Percentiles rank a stretch among this genome's conserved stretches.
Conservation (phyloP, 2,113 vertebrate species). For the Ariopsis seemanni region DNA sequence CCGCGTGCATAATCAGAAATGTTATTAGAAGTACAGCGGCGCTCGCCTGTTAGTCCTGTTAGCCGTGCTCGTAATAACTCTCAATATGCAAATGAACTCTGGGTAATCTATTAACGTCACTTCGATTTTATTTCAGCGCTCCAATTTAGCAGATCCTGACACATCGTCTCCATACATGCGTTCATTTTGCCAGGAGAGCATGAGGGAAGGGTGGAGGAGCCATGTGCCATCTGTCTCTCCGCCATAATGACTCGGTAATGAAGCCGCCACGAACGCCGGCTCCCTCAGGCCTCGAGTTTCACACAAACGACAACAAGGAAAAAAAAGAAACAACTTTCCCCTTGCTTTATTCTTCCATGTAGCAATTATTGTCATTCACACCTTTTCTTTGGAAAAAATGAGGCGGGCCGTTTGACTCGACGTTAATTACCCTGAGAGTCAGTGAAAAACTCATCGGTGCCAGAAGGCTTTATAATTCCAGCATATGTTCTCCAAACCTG, state of each 20-base stretch:
- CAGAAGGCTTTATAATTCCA: slow-evolving; percentile 65
- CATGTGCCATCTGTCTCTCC: slow-evolving; percentile 71
- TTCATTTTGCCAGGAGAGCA: slow-evolving; percentile 67
- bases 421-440: slow-evolving; percentile 72
- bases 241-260: slow-evolving; percentile 68
- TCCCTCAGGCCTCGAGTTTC: slow-evolving; percentile 57
- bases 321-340: slow-evolving; percentile 67
- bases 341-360: slow-evolving; percentile 65
- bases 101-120: slow-evolving; percentile 79
- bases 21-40: slow-evolving; percentile 67
- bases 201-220: slow-evolving; percentile 54
- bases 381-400: slow-evolving; percentile 46
- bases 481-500: slow-evolving; percentile 69
- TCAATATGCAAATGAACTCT: slow-evolving; percentile 74
- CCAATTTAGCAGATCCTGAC: slow-evolving; percentile 73
- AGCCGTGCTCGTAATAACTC: slow-evolving; percentile 66
- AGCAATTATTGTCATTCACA: slow-evolving; percentile 71
- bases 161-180: slow-evolving; percentile 63
- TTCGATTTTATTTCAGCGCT: slow-evolving; percentile 71
- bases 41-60: slow-evolving; percentile 66
- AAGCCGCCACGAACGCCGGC: slow-evolving; percentile 59
- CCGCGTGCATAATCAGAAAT: slow-evolving; percentile 72
- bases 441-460: slow-evolving; percentile 57
- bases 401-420: slow-evolving; percentile 62
- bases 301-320: slow-evolving; percentile 34